A percentile compares a stretch with the other conserved stretches of the same genome.
These are phyloP conservation scores for Babylonia areolata DNA, from an alignment of 1,140 invertebrate species.

Conservation along the genomic window DNA sequence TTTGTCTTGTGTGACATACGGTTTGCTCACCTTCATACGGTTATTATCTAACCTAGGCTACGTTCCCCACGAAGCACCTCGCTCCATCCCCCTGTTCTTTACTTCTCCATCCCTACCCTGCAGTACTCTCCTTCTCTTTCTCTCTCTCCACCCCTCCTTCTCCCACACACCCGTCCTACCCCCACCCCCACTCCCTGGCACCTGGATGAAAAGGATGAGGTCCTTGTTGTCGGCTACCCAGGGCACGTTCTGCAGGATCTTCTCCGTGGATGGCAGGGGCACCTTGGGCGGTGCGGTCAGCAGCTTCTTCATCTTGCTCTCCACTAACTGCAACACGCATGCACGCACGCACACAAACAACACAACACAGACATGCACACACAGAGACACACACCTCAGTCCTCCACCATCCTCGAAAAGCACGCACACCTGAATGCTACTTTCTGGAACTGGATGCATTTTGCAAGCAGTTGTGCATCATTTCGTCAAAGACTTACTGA, in stretches of 20 bases:
- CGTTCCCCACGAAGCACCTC: too few species aligned
- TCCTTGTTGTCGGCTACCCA: slow-evolving; percentile 69
- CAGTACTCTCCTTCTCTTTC: neutral
- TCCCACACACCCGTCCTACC: neutral
- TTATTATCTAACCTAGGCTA: too few species aligned
- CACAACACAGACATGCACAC: too few species aligned
- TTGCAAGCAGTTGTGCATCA: too few species aligned
- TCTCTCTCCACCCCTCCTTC: neutral
- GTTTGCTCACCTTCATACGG: too few species aligned
- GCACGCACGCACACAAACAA: neutral
- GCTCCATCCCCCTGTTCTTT: neutral
- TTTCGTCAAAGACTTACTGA: too few species aligned
- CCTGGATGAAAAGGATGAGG: slow-evolving; percentile 69
- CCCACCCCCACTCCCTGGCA: slow-evolving; percentile 12
- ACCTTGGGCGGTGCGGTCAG: slow-evolving; percentile 68
- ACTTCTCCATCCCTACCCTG: neutral
- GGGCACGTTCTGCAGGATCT: slow-evolving; percentile 49
- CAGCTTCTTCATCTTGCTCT: slow-evolving; percentile 72
- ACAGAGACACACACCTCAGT: too few species aligned
- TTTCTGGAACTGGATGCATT: too few species aligned
- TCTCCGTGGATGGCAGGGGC: slow-evolving; percentile 64
- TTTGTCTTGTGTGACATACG: too few species aligned
- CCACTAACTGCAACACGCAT: slow-evolving; percentile 69
- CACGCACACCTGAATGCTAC: too few species aligned
- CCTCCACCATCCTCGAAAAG: too few species aligned